A percentile compares a stretch with the other conserved stretches of the same genome.
Conservation (phyloP, 2,888 invertebrate species). For the Drosophila subquinaria region DNA sequence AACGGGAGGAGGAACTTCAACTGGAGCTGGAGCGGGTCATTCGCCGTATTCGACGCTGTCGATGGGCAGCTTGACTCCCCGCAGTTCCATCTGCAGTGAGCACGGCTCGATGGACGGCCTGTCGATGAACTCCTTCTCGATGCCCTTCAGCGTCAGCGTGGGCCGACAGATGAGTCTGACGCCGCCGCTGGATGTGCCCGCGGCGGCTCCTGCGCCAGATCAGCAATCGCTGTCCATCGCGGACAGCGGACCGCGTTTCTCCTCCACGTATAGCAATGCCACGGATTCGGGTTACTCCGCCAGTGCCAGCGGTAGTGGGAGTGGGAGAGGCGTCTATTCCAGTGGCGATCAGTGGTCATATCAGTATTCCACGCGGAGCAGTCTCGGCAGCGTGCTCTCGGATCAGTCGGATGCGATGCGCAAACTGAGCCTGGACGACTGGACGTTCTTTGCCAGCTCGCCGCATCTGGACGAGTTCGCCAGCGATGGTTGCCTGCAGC, state of each 20-base stretch:
- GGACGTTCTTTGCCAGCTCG: constrained; percentile 81
- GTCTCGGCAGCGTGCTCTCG: constrained; percentile 84
- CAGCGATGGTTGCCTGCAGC: constrained; percentile 87
- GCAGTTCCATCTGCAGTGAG: constrained; percentile 84
- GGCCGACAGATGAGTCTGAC: constrained; percentile 80
- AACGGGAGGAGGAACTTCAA: constrained; percentile 31
- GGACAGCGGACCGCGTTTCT: constrained; percentile 76
- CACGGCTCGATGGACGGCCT: constrained; percentile 84
- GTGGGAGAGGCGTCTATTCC: constrained; percentile 68
- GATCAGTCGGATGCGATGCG: constrained; percentile 82
- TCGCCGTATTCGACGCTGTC: constrained; percentile 83
- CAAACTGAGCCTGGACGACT: constrained; percentile 83
- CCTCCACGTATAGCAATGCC: constrained; percentile 83
- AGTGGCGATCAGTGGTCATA: constrained; percentile 84
- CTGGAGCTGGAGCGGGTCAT: constrained; percentile 44
- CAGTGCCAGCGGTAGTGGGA: constrained; percentile 68
- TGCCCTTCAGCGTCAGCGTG: constrained; percentile 81
- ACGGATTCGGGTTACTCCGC: constrained; percentile 86
- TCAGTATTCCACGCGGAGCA: constrained; percentile 85
- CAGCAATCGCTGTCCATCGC: constrained; percentile 72
- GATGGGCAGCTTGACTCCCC: constrained; percentile 79
- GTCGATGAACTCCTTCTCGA: constrained; percentile 85
- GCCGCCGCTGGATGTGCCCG: constrained; percentile 84
- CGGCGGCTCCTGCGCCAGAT: constrained; percentile 43
- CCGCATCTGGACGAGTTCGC: constrained; percentile 83